phyloP scores from a whole-genome alignment of 1,140 invertebrate genomes.

The Dreissena rostriformis region DNA sequence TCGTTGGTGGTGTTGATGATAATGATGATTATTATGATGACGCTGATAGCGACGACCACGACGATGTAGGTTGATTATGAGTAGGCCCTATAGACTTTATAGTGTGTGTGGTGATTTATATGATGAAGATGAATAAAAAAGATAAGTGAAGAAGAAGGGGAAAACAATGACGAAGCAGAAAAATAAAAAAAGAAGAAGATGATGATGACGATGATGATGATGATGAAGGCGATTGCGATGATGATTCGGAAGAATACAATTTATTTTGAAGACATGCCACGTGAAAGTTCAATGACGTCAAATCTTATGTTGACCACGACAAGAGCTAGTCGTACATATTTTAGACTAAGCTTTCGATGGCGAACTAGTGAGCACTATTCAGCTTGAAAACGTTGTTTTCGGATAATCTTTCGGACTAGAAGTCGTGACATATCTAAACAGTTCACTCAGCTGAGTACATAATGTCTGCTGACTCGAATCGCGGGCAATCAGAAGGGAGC shows the following conservation, averaged over 20 bases:
- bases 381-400: constrained; percentile 24
- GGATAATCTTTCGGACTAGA: constrained; percentile 4
- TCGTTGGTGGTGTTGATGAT: neutral
- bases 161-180: no score
- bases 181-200: neutral
- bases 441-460: constrained; percentile 3
- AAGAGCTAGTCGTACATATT: neutral
- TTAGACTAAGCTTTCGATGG: constrained; percentile 20
- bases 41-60: no score
- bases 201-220: neutral
- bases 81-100: no score
- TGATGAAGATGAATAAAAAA: no score
- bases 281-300: neutral
- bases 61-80: no score
- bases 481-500: constrained; percentile 14
- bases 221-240: neutral
- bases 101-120: no score
- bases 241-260: neutral
- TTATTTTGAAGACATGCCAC: neutral
- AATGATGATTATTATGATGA: neutral
- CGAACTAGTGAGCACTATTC: constrained; percentile 10
- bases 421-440: neutral
- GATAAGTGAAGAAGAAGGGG: no score
- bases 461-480: constrained; percentile 36
- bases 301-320: neutral